Percentiles rank a stretch among this genome's conserved stretches.
Conservation (phyloP, 2,888 invertebrate species). For the Anaspis maculata region DNA sequence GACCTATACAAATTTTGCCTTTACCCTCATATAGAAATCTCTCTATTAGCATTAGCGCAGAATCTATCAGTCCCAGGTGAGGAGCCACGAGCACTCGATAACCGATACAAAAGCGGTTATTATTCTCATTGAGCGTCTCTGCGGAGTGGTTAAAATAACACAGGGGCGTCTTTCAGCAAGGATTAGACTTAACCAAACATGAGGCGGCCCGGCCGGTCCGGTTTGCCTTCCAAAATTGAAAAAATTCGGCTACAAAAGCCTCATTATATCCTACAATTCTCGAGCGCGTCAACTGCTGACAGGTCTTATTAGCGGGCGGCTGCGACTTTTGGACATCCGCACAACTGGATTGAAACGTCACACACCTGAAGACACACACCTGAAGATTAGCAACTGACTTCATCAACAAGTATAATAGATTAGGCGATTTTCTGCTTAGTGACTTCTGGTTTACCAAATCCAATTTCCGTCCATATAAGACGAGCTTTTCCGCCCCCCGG, state of each 20-base stretch:
- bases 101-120: slow-evolving; percentile 22
- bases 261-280: slow-evolving; percentile 12
- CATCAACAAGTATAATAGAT: no score
- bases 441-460: no score
- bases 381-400: no score
- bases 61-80: no score
- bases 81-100: slow-evolving; percentile 5
- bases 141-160: slow-evolving; percentile 30
- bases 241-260: slow-evolving; percentile 18
- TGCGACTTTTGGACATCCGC: no score
- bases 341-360: slow-evolving; percentile 1
- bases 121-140: slow-evolving; percentile 28
- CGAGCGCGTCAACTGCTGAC: slow-evolving; percentile 6
- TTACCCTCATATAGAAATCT: no score
- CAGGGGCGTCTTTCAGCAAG: slow-evolving; percentile 21
- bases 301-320: slow-evolving; percentile 9
- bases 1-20: no score
- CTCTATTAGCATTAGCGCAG: no score
- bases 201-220: slow-evolving; percentile 5
- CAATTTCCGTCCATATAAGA: no score
- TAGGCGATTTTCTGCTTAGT: no score
- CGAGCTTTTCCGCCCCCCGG: no score
- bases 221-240: slow-evolving; percentile 11
- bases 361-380: no score
- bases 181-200: slow-evolving; percentile 18